Evolutionary conservation across 2,797 vertebrate genomes (phyloP), one percentile per base, ranked within the genome.

Genomic region (Fistularia commersonii): DNA sequence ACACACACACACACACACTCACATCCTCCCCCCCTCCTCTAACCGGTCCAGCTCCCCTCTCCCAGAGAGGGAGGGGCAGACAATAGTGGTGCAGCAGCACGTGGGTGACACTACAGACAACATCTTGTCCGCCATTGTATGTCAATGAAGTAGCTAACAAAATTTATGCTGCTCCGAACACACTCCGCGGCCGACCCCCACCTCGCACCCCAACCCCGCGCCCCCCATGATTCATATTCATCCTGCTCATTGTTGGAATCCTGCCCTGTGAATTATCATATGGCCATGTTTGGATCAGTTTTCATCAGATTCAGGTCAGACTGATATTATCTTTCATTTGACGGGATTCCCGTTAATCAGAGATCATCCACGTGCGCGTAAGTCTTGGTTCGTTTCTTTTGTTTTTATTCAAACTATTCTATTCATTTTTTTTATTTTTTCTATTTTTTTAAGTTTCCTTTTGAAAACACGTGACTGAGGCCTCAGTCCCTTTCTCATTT

Each of bases 101-200:
- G 61, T 80, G 80, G 76, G 69, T 69, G 73, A 80, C 70, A 80
- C 76, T 57, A 79, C 71, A 74, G 68, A 72, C 71, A 80, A 69
- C 72, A 84, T 75, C 74, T 77, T 79, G 81, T 84, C 74, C 73
- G 64, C 77, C 64, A 80, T 86, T 84, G 80, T 84, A 61, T 83
- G 70, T 69, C 61, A 80, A 79, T 81, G 69, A 82, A 80, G 77
- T 76, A 69, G 67, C 74, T 56, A 62, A 65, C 72, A 77, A 73
- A 71, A 47, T 76, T 72, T 46, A 61, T 58, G 45, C 60, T 70
- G 54, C 54, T 57, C 56, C 35, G 40, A 54, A 63, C 32, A 46
- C 54, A 56, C 39, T 39, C n/a, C n/a, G n/a, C n/a, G n/a, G n/a
- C n/a, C n/a, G n/a, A n/a, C n/a, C 56, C 8, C 44, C 33, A 32